Conservation (phyloP, 2,113 vertebrate species). For the Neotragus moschatus region DNA sequence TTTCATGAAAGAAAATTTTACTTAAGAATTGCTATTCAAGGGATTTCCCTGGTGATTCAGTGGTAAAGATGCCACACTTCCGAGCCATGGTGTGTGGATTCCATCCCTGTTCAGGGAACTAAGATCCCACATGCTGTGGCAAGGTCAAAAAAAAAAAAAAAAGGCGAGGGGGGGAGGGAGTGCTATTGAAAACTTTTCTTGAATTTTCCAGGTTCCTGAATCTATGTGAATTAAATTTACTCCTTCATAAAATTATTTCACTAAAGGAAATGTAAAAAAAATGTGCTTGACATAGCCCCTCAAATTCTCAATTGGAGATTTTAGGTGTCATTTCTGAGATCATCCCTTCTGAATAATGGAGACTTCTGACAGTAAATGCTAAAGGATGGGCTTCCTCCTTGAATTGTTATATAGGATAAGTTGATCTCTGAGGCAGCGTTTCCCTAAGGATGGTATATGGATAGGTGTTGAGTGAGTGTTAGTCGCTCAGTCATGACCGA, state of each 20-base stretch:
- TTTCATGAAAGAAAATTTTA: neutral
- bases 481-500: neutral
- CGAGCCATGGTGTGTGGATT: neutral
- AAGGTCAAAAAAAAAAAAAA: neutral
- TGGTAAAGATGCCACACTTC: neutral
- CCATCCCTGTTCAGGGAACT: neutral
- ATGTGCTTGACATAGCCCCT: neutral
- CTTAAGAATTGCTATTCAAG: neutral
- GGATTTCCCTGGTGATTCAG: neutral
- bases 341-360: neutral
- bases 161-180: accelerated
- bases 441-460: neutral
- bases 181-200: neutral
- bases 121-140: neutral
- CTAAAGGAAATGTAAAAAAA: neutral
- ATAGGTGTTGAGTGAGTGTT: neutral
- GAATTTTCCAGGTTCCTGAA: neutral
- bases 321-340: neutral
- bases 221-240: neutral
- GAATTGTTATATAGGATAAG: too few species aligned
- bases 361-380: neutral
- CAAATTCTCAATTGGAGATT: neutral
- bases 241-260: neutral
- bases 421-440: neutral
- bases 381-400: neutral